phyloP scores from a whole-genome alignment of 2,113 vertebrate species.

The Hippolais icterina region DNA sequence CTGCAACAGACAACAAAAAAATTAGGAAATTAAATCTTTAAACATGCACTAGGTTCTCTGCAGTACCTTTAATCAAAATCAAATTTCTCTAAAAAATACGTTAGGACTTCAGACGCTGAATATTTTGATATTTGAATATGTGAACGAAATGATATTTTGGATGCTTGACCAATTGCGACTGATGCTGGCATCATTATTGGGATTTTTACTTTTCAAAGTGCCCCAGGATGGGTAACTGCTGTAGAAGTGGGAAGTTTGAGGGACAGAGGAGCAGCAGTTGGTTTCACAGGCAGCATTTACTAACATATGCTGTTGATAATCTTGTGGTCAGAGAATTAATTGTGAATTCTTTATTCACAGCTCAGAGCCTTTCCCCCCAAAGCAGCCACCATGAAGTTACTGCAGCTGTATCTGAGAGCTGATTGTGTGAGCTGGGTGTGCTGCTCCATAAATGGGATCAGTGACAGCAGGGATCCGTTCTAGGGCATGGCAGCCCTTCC shows the following conservation, averaged over 20 bases:
- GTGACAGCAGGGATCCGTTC: fast-evolving
- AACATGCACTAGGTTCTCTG: not conserved
- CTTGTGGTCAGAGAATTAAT: not conserved
- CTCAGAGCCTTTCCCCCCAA: not conserved
- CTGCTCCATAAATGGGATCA: not conserved
- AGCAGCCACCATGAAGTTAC: not conserved
- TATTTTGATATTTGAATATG: not conserved
- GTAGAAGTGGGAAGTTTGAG: not conserved
- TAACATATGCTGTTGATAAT: not conserved
- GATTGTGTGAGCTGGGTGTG: not conserved
- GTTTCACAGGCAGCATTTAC: not conserved
- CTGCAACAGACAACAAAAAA: not conserved
- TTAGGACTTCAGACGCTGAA: not conserved
- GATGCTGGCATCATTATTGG: not conserved
- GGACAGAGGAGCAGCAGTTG: not conserved
- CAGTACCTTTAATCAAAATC: not conserved
- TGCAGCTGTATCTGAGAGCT: not conserved
- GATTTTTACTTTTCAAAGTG: not conserved
- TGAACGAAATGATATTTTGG: not conserved
- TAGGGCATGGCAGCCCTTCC: not conserved
- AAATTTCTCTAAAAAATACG: not conserved
- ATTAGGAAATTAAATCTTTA: not conserved
- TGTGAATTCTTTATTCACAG: not conserved
- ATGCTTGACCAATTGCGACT: not conserved
- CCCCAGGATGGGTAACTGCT: not conserved